Evolutionary conservation across 2,113 vertebrate genomes (phyloP), one percentile per base, ranked within the genome.

Genomic region (Panthera leo): DNA sequence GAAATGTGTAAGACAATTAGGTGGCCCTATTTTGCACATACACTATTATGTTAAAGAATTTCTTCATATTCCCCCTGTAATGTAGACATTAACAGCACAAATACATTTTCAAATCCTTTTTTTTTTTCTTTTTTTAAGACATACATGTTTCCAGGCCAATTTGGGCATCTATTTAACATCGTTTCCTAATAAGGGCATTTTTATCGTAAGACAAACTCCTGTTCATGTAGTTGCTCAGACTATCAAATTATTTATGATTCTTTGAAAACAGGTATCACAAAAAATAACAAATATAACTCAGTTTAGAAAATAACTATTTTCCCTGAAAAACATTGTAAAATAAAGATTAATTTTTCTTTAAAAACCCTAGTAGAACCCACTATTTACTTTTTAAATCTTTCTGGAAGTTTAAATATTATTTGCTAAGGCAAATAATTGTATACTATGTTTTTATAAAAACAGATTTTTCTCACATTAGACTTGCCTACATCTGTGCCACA

Each of bases 241-340:
- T 93, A 91, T 51, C 61, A 95, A 94, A 70, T 45, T 85, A 93
- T 48, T 84, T 94, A 84, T 42, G 86, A 86, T 42, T 93, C 55
- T 78, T 15, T 21, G n/a, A 86, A 91, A 94, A 88, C 0, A 48
- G 15, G 13, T 45, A 94, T 19, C 11, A 80, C 27, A 94, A 94
- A 92, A 36, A 89, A 85, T 51, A 63, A 73, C 3, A 89, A 95
- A 42, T 25, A 83, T 21, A 42, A n/a, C 15, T 91, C 45, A n/a
- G n/a, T 80, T 94, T 84, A 95, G 45, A 92, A 93, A 97, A 86
- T n/a, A 85, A 61, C 34, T 36, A 61, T 92, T 89, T 95, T 79
- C 39, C 42, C 71, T 79, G 14, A 48, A 91, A 85, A 31, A 80
- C 1, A 67, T 1, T 13, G 45, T 85, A 75, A 95, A 92, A 82